A percentile compares a stretch with the other conserved stretches of the same genome.
Conservation (phyloP, 1,140 invertebrate genomes). For the Psix sp. region DNA sequence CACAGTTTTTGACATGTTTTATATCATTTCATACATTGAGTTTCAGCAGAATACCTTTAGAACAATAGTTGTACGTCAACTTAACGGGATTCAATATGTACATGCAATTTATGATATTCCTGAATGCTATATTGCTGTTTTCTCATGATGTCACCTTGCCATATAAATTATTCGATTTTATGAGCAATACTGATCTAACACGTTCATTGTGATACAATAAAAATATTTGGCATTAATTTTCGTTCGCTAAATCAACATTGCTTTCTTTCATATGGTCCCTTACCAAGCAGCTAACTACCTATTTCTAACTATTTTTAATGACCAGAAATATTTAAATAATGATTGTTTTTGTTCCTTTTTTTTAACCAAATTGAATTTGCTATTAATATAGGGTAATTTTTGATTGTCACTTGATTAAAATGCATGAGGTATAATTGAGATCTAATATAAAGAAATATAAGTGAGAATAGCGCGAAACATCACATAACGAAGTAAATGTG, state of each 20-base stretch:
- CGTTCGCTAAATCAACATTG: too few relatives aligned
- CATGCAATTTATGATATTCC: conserved; percentile 44
- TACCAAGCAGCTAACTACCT: background rate
- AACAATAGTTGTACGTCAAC: conserved; percentile 38
- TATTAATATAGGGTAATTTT: too few relatives aligned
- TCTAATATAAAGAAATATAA: too few relatives aligned
- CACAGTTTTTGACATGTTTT: conserved; percentile 17
- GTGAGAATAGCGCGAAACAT: too few relatives aligned
- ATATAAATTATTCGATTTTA: conserved; percentile 56
- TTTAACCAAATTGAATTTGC: too few relatives aligned
- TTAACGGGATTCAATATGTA: conserved; percentile 54
- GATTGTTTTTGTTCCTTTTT: too few relatives aligned
- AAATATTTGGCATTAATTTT: conserved; percentile 53
- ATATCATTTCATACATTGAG: conserved; percentile 25
- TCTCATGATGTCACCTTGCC: conserved; percentile 50
- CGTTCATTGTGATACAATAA: conserved; percentile 50
- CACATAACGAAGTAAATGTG: too few relatives aligned
- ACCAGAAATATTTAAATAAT: too few relatives aligned
- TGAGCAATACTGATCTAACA: conserved; percentile 36
- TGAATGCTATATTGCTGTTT: conserved; percentile 47
- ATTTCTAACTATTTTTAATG: background rate
- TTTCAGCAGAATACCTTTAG: conserved; percentile 24
- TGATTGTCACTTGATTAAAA: too few relatives aligned
- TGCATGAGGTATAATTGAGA: too few relatives aligned
- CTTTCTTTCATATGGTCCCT: background rate